Conservation (phyloP, 2,797 vertebrate species). For the Simalia tracyae region DNA sequence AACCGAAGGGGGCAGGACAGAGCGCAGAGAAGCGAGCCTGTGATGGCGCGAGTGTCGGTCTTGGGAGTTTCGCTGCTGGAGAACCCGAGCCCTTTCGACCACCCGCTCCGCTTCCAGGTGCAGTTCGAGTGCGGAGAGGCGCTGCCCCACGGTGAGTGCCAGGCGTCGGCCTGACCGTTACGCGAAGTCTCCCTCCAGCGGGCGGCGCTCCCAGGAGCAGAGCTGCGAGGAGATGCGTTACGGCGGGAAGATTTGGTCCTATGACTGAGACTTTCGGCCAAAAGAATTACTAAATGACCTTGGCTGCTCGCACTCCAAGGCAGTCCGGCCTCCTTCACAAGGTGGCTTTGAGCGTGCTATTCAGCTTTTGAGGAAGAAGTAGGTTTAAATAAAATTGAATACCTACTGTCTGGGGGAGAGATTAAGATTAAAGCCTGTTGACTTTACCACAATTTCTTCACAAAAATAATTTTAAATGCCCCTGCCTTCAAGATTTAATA, state of each 20-base stretch:
- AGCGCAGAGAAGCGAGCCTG: background rate
- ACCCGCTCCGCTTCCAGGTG: constrained; percentile 91
- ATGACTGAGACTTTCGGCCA: background rate
- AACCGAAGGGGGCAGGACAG: background rate
- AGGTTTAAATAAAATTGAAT: background rate
- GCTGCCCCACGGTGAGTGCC: constrained; percentile 82
- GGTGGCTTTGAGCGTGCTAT: background rate
- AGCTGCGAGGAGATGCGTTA: background rate
- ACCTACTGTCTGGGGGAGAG: background rate
- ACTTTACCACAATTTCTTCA: background rate
- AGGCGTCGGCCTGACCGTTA: no score
- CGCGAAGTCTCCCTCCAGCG: background rate
- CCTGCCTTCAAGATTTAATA: background rate
- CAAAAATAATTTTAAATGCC: background rate
- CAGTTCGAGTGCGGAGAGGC: constrained; percentile 92
- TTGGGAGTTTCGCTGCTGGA: constrained; percentile 78
- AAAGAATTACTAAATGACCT: background rate
- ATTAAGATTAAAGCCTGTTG: background rate
- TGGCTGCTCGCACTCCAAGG: background rate
- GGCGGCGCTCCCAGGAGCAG: background rate
- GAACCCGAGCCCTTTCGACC: constrained; percentile 85
- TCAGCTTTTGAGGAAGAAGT: background rate
- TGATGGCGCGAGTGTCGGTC: constrained; percentile 92
- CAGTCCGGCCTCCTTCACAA: background rate
- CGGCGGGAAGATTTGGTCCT: background rate